Base-by-base conservation (phyloP, 2,888 invertebrate species). In the Drosophila sordidula region DNA sequence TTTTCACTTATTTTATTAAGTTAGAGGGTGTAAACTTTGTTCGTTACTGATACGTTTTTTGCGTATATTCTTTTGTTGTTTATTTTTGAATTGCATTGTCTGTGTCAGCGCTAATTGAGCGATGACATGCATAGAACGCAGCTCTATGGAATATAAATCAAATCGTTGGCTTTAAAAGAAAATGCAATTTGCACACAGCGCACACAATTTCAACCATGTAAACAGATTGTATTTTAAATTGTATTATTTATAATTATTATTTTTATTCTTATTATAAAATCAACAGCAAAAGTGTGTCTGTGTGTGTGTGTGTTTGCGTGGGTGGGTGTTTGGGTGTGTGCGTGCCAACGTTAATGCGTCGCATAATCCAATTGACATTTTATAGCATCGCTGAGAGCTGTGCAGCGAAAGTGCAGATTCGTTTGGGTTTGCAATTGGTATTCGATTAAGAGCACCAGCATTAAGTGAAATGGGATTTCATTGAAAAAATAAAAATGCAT, bases 71-170 rank as follows among this genome's bases (percentile, higher is more conserved):
- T 11, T 1, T 12, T n/a, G 11, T 12, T 14, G 11, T 29, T 36
- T 25, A 16, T 32, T 36, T 39, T 41, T 22, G 34, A 47, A 44
- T 54, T 51, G 39, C 22, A 57, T 62, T 69, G 59, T 74, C 45
- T 42, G 46, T 47, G 42, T 47, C 46, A 25, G 47, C 54, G 63
- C 63, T 71, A 77, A 78, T 75, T 75, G 78, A 67, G 75, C 54
- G 41, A 61, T 69, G 62, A 57, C 70, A 78, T 57, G 75, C 69
- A 78, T 54, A 52, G 49, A 63, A 59, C 52, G n/a, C 44, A 45
- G 14, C 36, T 26, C 32, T 25, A 45, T 57, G 39, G 22, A 36
- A 41, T 54, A 39, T 44, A 52, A 70, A 72, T 72, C 56, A 58
- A 67, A 58, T 72, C 50, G 36, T 42, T 38, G 41, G 67, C 41